Base-by-base conservation (phyloP, 2,888 invertebrate species). In the Synanthedon myopaeformis region DNA sequence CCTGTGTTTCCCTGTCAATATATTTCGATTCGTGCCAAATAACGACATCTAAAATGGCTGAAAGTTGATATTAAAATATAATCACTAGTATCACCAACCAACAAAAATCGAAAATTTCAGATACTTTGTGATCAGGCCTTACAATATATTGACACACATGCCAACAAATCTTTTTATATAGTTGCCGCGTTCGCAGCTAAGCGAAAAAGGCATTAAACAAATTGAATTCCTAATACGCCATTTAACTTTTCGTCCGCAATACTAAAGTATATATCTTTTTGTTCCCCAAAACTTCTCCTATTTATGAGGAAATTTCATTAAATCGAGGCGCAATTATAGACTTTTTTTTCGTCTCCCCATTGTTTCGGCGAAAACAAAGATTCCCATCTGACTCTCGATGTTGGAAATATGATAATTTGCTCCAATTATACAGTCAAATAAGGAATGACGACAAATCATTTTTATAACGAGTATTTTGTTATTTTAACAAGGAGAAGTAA, bases 151-250 rank as follows among this genome's bases (percentile, higher is more conserved):
- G 45, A 45, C 45, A 45, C 14, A 45, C 45, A 13, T 6, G n/a
- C 14, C 13, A 14, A 45, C n/a, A 45, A 45, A 45, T 8, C 2
- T 3, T 8, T 45, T 45, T n/a, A 45, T 45, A 45, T 23, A 17
- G n/a, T 17, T 50, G 12, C 28, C 28, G n/a, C 17, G 50, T 48
- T 53, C 41, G 6, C 14, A 14, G 45, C 45, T 45, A 19, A 49
- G 49, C 23, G 17, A 72, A 69, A 65, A 69, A 64, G 64, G 67
- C 72, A 75, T 77, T 78, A 76, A 76, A 73, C 69, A 74, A 80
- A 81, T 79, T 81, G 77, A 81, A 84, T 79, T 71, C 71, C 65
- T 79, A 81, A 83, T 76, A 79, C 67, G 76, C 77, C 77, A 82
- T 84, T 82, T 76, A 84, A 84, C 83, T 84, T 84, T 76, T 74